Evolutionary conservation across 2,113 vertebrate genomes (phyloP).

Genomic region (Azemiops feae): DNA sequence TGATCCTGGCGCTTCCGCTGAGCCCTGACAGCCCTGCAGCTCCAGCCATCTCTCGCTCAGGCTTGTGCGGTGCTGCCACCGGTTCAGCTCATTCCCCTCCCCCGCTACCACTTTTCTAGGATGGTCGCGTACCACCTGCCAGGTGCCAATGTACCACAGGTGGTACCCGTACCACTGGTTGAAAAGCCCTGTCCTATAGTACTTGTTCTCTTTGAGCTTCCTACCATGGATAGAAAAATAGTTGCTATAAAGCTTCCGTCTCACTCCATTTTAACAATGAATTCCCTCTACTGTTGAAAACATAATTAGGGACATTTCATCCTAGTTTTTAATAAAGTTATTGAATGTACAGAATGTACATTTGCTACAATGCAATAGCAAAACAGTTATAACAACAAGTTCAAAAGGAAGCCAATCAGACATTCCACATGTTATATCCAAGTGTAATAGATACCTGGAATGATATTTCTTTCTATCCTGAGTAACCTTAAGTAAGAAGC

Average conservation of each 20-base stretch:
- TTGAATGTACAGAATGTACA: not conserved
- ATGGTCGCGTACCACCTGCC: too few species aligned
- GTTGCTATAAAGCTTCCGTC: not conserved
- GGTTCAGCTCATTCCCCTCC: too few species aligned
- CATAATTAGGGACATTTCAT: too few species aligned
- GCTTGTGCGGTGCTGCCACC: too few species aligned
- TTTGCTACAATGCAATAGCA: not conserved
- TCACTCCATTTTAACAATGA: not conserved
- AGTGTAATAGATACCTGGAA: not conserved
- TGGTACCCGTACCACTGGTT: too few species aligned
- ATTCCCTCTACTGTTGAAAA: too few species aligned
- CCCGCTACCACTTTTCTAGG: too few species aligned
- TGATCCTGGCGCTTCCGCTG: too few species aligned
- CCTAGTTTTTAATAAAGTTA: not conserved
- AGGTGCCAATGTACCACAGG: too few species aligned
- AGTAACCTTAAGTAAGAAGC: not conserved
- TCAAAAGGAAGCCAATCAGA: not conserved
- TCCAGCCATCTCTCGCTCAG: too few species aligned
- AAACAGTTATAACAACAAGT: not conserved
- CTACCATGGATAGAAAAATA: not conserved
- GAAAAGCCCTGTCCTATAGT: too few species aligned
- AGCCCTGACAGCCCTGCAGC: too few species aligned
- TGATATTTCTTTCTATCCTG: not conserved
- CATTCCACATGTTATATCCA: not conserved
- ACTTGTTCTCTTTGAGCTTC: not conserved